Evolutionary conservation across 2,888 invertebrate species (phyloP), one percentile per base, ranked within the genome.

Genomic region (Drosophila neonasuta): DNA sequence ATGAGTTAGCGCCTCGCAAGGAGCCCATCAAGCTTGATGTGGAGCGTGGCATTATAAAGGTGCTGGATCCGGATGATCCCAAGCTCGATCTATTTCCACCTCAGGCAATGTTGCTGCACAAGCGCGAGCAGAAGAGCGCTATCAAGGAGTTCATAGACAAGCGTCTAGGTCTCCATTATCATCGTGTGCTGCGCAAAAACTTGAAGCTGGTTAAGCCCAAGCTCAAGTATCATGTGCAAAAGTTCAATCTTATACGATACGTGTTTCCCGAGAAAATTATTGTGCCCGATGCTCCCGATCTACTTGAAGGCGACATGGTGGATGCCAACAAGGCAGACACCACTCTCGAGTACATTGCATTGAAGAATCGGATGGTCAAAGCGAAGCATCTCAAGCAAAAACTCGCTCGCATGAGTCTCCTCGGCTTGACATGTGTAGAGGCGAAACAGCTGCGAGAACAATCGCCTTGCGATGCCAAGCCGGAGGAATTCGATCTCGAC

Each of bases 191-290:
- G 2, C 82, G 85, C 17, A 89, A 87, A 71, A 87, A 87, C 3
- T 52, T 90, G 0, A 87, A 87, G 56, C 68, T 90, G 1, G 85
- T 84, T 11, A 88, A 89, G 32, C 91, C 90, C 0, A 86, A 79
- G 13, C 58, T 88, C 2, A 73, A 72, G 8, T 86, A 88, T 9
- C 79, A 84, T 9, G 88, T 90, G 0, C 89, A 82, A 32, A 91
- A 90, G 59, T 91, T 91, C 13, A 90, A 90, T 65, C 71, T 91
- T n/a, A 90, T 90, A 9, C 85, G 87, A 0, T 91, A 80, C 24
- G 87, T 83, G 0, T 83, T 87, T 8, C 87, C 87, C 29, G 83
- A 85, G 9, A 68, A 84, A 48, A 71, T 75, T 5, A 54, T 74
- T 2, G 76, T 75, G 8, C 68, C 72, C 1, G 68, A 72, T 8